These are phyloP conservation scores for Ochropleura plecta DNA, from an alignment of 2,888 invertebrate genomes.

Conservation along the genomic window DNA sequence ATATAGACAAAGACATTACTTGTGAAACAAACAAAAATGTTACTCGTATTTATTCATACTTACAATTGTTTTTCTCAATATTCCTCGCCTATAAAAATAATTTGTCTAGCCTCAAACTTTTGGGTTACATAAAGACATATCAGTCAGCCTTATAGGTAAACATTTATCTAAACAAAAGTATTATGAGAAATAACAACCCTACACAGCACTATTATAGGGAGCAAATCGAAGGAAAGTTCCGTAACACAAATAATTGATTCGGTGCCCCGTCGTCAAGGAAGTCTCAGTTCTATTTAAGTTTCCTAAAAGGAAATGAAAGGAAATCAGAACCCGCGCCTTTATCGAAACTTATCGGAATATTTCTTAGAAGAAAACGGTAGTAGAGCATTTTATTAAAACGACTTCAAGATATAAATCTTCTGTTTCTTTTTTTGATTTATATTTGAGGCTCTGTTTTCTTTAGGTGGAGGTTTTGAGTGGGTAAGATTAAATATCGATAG, in stretches of 20 bases:
- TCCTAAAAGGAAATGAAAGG: conserved; percentile 90
- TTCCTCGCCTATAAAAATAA: conserved; percentile 42
- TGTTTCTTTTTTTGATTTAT: conserved; percentile 70
- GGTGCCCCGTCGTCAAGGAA: conserved; percentile 87
- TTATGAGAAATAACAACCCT: conserved; percentile 77
- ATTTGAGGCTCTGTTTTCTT: conserved; percentile 45
- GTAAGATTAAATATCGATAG: conserved; percentile 42
- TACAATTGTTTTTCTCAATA: conserved; percentile 39
- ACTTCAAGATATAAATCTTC: conserved; percentile 77
- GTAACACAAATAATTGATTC: conserved; percentile 90
- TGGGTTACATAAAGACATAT: conserved; percentile 55
- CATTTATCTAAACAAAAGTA: conserved; percentile 69
- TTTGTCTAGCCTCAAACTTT: conserved; percentile 53
- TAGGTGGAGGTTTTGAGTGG: conserved; percentile 22
- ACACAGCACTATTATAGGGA: conserved; percentile 76
- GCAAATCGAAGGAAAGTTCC: conserved; percentile 84
- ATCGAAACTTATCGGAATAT: conserved; percentile 88
- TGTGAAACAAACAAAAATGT: conserved; percentile 39
- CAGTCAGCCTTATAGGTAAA: conserved; percentile 59
- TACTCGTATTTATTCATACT: conserved; percentile 25
- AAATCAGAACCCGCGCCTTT: conserved; percentile 88
- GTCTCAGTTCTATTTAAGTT: conserved; percentile 90
- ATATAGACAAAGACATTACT: conserved; percentile 28
- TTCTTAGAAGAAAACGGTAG: conserved; percentile 78
- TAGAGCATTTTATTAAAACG: conserved; percentile 81